Evolutionary conservation across 2,797 vertebrate species (phyloP).

Genomic region (Oryzias sinensis): DNA sequence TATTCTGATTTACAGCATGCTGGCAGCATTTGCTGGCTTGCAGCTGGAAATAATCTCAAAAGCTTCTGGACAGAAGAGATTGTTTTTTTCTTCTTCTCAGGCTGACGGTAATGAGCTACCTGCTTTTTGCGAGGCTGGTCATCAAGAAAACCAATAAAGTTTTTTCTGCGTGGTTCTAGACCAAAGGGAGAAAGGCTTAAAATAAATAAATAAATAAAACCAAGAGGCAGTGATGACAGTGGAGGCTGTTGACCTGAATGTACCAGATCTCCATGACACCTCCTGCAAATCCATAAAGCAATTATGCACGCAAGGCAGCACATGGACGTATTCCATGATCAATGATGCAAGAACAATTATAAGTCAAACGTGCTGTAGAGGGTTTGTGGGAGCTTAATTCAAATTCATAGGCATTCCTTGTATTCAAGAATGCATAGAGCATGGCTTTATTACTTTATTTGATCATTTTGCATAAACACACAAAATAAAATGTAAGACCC

Average conservation of each 20-base stretch:
- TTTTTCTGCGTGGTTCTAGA: background rate
- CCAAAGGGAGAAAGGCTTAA: conserved; percentile 3
- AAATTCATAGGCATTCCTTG: no score
- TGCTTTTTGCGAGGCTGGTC: background rate
- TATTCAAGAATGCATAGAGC: no score
- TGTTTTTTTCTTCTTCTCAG: background rate
- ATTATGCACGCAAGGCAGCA: background rate
- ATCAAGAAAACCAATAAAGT: background rate
- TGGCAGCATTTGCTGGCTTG: background rate
- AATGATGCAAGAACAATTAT: background rate
- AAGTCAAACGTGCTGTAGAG: background rate
- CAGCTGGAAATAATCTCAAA: background rate
- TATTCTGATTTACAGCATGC: background rate
- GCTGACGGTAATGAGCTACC: background rate
- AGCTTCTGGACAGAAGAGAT: background rate
- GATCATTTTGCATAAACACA: conserved; percentile 6
- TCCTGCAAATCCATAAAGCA: background rate
- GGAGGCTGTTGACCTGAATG: background rate
- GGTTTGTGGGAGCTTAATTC: background rate
- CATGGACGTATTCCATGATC: background rate
- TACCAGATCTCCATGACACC: background rate
- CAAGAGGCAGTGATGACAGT: background rate
- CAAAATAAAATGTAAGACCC: conserved; percentile 49
- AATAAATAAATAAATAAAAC: background rate
- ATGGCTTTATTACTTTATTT: no score